These are phyloP conservation scores for Solenodon paradoxus DNA, from an alignment of 2,113 vertebrate species.

Conservation along the genomic window DNA sequence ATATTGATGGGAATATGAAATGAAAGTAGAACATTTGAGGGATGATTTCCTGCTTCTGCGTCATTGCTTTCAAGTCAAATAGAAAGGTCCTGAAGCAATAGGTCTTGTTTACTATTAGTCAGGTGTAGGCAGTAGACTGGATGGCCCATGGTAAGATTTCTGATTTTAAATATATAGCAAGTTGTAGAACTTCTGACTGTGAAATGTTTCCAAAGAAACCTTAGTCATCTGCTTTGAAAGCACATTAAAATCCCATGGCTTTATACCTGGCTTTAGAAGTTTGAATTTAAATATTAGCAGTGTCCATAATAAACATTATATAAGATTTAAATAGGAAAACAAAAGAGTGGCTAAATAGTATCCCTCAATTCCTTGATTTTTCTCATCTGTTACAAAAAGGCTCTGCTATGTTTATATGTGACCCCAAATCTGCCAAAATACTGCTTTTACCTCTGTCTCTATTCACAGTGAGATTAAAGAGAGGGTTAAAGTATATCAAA, in stretches of 20 bases:
- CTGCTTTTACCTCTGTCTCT: neutral
- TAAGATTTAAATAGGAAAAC: neutral
- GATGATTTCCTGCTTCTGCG: neutral
- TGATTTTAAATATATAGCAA: neutral
- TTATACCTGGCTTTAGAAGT: neutral
- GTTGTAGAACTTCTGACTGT: neutral
- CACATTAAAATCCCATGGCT: neutral
- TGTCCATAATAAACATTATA: neutral
- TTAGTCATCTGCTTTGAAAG: neutral
- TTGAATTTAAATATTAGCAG: neutral
- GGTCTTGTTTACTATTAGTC: neutral
- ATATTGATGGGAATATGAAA: neutral
- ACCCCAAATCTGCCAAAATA: neutral
- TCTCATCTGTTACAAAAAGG: neutral
- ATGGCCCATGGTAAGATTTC: neutral
- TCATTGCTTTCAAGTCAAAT: neutral
- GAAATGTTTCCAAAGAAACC: neutral
- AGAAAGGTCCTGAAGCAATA: neutral
- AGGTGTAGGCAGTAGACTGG: neutral
- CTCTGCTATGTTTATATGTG: neutral
- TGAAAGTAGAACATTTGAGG: neutral
- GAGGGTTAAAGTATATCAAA: neutral
- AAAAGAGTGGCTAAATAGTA: neutral
- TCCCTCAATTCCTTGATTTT: neutral
- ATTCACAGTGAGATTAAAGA: neutral